These are phyloP conservation scores for Phaethornis superciliosus DNA, from an alignment of 2,113 vertebrate genomes.

Conservation along the genomic window DNA sequence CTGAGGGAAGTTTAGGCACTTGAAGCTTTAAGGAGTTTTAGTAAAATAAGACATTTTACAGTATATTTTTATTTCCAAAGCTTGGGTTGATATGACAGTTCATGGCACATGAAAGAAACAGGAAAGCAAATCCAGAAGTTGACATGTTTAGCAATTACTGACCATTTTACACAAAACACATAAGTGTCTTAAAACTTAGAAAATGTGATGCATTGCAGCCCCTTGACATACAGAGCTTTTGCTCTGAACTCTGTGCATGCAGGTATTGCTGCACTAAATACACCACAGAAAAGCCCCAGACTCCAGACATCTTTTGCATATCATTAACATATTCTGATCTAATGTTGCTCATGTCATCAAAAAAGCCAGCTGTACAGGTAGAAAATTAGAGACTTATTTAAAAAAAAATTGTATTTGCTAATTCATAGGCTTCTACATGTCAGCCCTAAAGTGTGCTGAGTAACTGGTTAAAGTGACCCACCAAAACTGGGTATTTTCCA, in stretches of 20 bases:
- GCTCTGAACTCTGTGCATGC: neutral
- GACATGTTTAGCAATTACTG: neutral
- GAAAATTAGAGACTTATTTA: neutral
- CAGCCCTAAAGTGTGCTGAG: neutral
- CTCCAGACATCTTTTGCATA: neutral
- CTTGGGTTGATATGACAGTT: neutral
- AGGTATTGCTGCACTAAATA: neutral
- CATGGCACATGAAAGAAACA: neutral
- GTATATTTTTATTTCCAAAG: slow-evolving; percentile 51
- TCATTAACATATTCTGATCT: neutral
- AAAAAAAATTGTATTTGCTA: accelerated
- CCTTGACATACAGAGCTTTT: neutral
- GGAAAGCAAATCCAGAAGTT: neutral
- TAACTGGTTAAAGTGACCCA: slow-evolving; percentile 49
- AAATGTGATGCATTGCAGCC: neutral
- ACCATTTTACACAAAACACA: neutral
- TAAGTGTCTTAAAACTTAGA: neutral
- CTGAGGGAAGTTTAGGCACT: neutral
- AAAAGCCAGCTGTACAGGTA: neutral
- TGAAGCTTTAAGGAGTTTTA: neutral
- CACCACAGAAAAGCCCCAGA: neutral
- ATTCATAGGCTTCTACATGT: neutral
- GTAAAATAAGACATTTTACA: neutral
- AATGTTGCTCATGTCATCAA: neutral
- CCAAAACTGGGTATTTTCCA: slow-evolving; percentile 61